phyloP scores from a whole-genome alignment of 2,888 invertebrate species.

The Rhingia campestris region DNA sequence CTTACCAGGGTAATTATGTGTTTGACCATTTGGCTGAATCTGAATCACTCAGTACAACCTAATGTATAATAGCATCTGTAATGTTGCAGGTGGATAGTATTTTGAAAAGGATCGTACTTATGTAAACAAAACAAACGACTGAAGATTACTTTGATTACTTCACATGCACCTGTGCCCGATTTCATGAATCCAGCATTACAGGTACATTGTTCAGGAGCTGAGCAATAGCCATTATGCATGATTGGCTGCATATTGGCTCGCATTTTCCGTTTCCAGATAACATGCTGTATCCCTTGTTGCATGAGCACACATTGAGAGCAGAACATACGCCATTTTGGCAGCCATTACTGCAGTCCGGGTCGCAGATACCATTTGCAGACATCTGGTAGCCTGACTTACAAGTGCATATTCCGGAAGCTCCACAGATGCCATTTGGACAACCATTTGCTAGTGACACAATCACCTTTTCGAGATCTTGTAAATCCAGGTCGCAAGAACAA shows the following conservation, averaged over 20 bases:
- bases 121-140: no score
- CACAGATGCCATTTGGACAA: not conserved
- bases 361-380: not conserved
- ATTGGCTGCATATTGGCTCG: constrained; percentile 66
- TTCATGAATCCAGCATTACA: not conserved
- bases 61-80: no score
- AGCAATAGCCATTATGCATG: not conserved
- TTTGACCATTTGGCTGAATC: no score
- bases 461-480: not conserved
- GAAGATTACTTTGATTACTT: not conserved
- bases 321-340: not conserved
- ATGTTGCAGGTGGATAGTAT: no score
- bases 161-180: not conserved
- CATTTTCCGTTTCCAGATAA: constrained; percentile 28
- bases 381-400: not conserved
- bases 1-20: no score
- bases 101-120: no score
- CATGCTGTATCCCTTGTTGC: not conserved
- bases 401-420: not conserved
- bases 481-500: not conserved
- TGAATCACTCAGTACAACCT: no score
- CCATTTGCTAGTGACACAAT: not conserved
- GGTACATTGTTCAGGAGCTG: not conserved
- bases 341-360: not conserved
- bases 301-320: not conserved